Evolutionary conservation across 1,140 invertebrate genomes (phyloP), one percentile per base, ranked within the genome.

Genomic region (Apolygus lucorum): DNA sequence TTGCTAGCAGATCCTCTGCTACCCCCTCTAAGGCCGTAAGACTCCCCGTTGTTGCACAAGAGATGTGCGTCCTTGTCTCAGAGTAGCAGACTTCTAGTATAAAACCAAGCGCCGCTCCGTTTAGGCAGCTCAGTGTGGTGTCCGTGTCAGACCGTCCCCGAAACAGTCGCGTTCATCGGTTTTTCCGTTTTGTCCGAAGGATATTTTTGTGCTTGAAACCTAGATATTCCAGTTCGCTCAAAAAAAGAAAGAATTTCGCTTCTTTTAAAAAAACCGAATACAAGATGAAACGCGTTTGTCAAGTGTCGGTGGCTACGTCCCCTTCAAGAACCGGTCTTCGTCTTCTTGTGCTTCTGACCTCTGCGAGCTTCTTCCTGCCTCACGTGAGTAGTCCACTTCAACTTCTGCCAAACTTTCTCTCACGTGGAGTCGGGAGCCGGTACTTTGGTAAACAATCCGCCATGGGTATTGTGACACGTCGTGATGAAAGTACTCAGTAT

Each of bases 41-140:
- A 59, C 2, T 17, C 54, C 54, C 54, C 54, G 54, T 13, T 59
- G 54, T 59, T 59, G 54, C 54, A 59, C 54, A 59, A 59, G 54
- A 59, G 11, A 14, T 22, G n/a, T n/a, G 22, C 22, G 54, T 59
- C 54, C 54, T 59, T 59, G 54, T 59, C 13, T 59, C 54, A 59
- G 54, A 59, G 54, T 59, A 24, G 54, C 54, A 59, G 54, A 59
- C 54, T 59, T 59, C 54, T 59, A 59, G 54, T 59, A 59, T 59
- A 59, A 17, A 59, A 59, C 54, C 54, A 21, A 59, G 22, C 54
- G 54, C 2, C 54, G 54, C 54, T 59, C 54, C 11, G 54, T 59
- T 59, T 59, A 24, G 54, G 54, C 11, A 13, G 54, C 54, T 59
- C 54, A 59, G 22, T 59, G 54, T 59, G 54, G 54, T 59, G 54